Percentiles rank a stretch among this genome's conserved stretches.
Conservation (phyloP, 1,140 invertebrate species). For the Aphidius gifuensis region DNA sequence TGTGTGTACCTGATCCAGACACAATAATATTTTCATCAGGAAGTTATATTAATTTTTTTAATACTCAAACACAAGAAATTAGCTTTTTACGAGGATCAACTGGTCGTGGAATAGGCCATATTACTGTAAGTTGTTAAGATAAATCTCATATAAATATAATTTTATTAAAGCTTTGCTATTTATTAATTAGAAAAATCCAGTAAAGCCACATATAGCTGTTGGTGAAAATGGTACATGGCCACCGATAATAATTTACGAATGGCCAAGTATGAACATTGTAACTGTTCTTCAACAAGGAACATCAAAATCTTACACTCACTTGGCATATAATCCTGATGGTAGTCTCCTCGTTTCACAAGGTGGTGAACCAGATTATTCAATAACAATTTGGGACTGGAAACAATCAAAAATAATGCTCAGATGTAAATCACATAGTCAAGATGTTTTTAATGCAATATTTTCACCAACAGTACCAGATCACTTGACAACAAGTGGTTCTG, state of each 20-base stretch:
- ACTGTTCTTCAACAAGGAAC: slow-evolving; percentile 74
- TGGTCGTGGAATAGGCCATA: slow-evolving; percentile 75
- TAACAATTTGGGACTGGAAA: slow-evolving; percentile 87
- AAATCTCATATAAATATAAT: not conserved
- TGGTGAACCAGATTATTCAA: slow-evolving; percentile 77
- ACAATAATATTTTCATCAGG: slow-evolving; percentile 77
- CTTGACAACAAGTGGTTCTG: slow-evolving; percentile 71
- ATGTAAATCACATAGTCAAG: slow-evolving; percentile 76
- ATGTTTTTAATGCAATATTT: slow-evolving; percentile 76
- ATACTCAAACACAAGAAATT: slow-evolving; percentile 63
- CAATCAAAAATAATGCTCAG: slow-evolving; percentile 69
- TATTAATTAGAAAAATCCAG: slow-evolving; percentile 66
- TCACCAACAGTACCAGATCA: slow-evolving; percentile 73
- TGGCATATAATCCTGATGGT: slow-evolving; percentile 79
- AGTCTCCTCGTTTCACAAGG: slow-evolving; percentile 78
- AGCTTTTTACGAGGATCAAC: slow-evolving; percentile 70
- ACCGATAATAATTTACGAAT: slow-evolving; percentile 78
- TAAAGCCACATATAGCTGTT: slow-evolving; percentile 71
- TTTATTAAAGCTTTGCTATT: not conserved
- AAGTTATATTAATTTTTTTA: slow-evolving; percentile 74
- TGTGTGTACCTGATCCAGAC: slow-evolving; percentile 69
- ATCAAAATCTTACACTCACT: slow-evolving; percentile 64
- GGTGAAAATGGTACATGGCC: slow-evolving; percentile 68
- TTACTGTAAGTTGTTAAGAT: slow-evolving; percentile 60
- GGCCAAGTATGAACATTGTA: slow-evolving; percentile 72